These are phyloP conservation scores for Trinectes maculatus DNA, from an alignment of 2,113 vertebrate species.

Conservation along the genomic window DNA sequence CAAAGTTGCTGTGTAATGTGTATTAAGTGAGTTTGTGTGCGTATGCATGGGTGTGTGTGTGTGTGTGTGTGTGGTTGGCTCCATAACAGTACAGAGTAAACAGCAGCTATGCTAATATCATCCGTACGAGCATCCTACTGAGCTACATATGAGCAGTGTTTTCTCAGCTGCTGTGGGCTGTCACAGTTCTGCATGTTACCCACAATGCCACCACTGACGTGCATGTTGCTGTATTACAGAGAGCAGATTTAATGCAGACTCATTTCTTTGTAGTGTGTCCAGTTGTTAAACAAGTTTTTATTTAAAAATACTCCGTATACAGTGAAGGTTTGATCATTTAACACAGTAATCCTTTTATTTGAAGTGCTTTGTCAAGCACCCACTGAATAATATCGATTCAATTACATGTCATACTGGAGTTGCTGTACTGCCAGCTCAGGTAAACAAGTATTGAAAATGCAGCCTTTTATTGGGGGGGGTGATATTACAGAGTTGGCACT, in stretches of 20 bases:
- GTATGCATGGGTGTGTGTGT: conserved; percentile 42
- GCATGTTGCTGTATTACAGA: conserved; percentile 54
- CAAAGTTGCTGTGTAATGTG: conserved; percentile 45
- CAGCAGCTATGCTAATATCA: conserved; percentile 71
- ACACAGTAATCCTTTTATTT: too few relatives aligned
- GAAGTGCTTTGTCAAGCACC: too few relatives aligned
- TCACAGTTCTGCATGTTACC: conserved; percentile 36
- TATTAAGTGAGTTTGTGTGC: conserved; percentile 10
- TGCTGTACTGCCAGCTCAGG: not conserved
- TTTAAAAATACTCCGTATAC: too few relatives aligned
- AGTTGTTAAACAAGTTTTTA: not conserved
- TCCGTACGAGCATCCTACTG: conserved; percentile 50
- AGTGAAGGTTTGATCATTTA: too few relatives aligned
- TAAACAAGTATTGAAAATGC: not conserved
- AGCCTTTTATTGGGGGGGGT: not conserved
- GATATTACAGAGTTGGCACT: not conserved
- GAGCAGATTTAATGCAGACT: conserved; percentile 24
- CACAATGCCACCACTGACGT: conserved; percentile 46
- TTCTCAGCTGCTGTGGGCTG: conserved; percentile 72
- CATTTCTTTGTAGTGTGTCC: not conserved
- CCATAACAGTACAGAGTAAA: conserved; percentile 65
- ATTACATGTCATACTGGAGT: not conserved
- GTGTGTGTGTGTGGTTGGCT: conserved; percentile 48
- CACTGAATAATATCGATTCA: not conserved
- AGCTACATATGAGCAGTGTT: conserved; percentile 65